A percentile compares a stretch with the other conserved stretches of the same genome.
phyloP scores from a whole-genome alignment of 2,797 vertebrate genomes.

The Zenarchopterus dispar region DNA sequence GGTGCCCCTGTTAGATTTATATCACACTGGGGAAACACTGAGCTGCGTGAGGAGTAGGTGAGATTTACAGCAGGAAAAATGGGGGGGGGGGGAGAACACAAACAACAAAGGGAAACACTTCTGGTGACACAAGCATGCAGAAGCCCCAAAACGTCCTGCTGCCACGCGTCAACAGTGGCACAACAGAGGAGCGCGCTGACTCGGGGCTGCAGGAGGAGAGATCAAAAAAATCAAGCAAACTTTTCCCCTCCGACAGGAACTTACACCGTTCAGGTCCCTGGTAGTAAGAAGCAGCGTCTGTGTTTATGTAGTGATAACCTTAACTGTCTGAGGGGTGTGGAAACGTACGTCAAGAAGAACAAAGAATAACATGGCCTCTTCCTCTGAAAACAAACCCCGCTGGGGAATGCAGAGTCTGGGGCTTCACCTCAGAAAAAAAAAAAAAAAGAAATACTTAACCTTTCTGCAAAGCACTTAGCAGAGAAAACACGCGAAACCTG shows the following conservation, averaged over 20 bases:
- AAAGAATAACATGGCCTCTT: conserved; percentile 64
- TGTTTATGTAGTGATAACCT: conserved; percentile 54
- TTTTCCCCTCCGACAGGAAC: background rate
- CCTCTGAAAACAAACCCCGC: conserved; percentile 58
- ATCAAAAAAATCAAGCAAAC: conserved; percentile 1
- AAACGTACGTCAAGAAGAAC: conserved; percentile 51
- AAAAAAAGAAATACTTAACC: conserved; percentile 49
- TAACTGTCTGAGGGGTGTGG: conserved; percentile 42
- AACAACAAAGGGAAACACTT: background rate
- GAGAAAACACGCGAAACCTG: conserved; percentile 36
- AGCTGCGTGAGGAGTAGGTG: conserved; percentile 17
- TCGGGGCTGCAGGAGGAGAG: background rate
- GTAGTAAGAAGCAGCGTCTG: conserved; percentile 15
- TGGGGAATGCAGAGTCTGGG: conserved; percentile 36
- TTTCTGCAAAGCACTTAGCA: conserved; percentile 27
- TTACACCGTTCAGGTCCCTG: background rate
- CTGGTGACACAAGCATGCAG: conserved; percentile 3
- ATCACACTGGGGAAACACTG: conserved; percentile 20
- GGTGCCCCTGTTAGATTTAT: conserved; percentile 32
- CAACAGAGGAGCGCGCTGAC: background rate
- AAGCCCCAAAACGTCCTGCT: background rate
- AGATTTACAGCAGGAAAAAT: conserved; percentile 52
- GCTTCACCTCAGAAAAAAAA: conserved; percentile 53
- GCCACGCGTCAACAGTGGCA: background rate
- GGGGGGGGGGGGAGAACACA: too few species aligned